phyloP scores from a whole-genome alignment of 2,888 invertebrate genomes.

The Pyrgus malvae region DNA sequence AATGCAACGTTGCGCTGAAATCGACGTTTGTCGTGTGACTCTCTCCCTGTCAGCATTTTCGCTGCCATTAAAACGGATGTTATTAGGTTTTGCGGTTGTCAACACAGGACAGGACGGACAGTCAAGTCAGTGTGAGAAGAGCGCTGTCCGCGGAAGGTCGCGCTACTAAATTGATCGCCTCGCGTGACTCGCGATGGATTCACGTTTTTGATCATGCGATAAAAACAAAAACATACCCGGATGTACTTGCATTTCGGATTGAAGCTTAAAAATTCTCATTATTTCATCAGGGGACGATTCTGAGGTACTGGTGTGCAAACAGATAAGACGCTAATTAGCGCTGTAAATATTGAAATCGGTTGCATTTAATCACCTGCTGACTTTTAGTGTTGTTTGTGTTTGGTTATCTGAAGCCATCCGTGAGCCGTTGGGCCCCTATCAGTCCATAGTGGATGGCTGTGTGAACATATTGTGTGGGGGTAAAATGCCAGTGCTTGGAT shows the following conservation, averaged over 20 bases:
- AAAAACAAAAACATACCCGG: slow-evolving; percentile 62
- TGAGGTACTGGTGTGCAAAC: not conserved
- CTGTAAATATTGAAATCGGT: slow-evolving; percentile 14
- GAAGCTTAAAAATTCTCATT: not conserved
- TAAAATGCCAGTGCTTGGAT: slow-evolving; percentile 73
- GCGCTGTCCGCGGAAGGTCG: slow-evolving; percentile 57
- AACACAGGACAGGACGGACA: slow-evolving; percentile 11
- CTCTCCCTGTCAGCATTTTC: slow-evolving; percentile 49
- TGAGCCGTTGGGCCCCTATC: slow-evolving; percentile 43
- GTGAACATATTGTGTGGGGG: slow-evolving; percentile 41
- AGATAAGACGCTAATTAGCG: slow-evolving; percentile 18
- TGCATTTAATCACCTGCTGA: slow-evolving; percentile 58
- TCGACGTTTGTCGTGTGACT: slow-evolving; percentile 51
- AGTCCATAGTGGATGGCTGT: slow-evolving; percentile 46
- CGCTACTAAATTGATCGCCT: slow-evolving; percentile 33
- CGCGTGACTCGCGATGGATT: slow-evolving; percentile 49
- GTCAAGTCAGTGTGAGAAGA: slow-evolving; percentile 49
- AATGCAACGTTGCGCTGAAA: slow-evolving; percentile 6
- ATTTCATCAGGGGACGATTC: not conserved
- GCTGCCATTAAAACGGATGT: slow-evolving; percentile 48
- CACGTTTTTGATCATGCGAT: slow-evolving; percentile 49
- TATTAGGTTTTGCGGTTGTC: slow-evolving; percentile 41
- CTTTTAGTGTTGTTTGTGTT: slow-evolving; percentile 38
- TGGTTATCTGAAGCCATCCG: slow-evolving; percentile 47
- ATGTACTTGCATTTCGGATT: slow-evolving; percentile 30